phyloP scores from a whole-genome alignment of 1,140 invertebrate species.

The Heliconius hewitsoni region DNA sequence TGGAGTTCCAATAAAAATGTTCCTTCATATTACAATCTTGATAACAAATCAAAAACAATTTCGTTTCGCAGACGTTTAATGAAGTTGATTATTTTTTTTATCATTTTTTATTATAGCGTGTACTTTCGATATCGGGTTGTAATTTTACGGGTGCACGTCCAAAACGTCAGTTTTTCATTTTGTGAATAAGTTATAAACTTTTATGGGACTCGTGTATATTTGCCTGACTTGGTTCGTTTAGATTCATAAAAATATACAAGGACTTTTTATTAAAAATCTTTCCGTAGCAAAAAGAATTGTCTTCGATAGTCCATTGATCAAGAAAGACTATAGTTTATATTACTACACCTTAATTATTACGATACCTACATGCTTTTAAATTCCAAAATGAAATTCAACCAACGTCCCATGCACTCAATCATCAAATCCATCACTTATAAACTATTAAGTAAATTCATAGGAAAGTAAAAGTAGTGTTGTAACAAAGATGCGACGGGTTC shows the following conservation, averaged over 20 bases:
- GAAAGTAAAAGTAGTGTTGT: slow-evolving; percentile 59
- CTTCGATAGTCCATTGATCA: too few species aligned
- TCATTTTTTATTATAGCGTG: slow-evolving; percentile 38
- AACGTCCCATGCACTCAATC: too few species aligned
- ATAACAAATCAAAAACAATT: slow-evolving; percentile 46
- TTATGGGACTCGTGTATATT: background rate
- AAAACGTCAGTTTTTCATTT: slow-evolving; percentile 19
- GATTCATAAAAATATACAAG: background rate
- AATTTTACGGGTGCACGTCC: slow-evolving; percentile 23
- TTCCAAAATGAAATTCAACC: too few species aligned
- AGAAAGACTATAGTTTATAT: too few species aligned
- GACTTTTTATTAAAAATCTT: background rate
- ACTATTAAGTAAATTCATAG: background rate
- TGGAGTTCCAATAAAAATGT: background rate
- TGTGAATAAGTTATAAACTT: slow-evolving; percentile 1
- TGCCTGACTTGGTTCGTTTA: background rate
- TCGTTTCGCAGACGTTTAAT: slow-evolving; percentile 34
- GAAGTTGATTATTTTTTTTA: slow-evolving; percentile 47
- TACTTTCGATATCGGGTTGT: slow-evolving; percentile 41
- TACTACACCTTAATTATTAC: too few species aligned
- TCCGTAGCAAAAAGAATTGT: background rate
- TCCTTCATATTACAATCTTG: slow-evolving; percentile 42
- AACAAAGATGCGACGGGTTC: slow-evolving; percentile 41
- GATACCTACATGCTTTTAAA: too few species aligned
- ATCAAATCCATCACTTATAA: background rate